These are phyloP conservation scores for Solea solea DNA, from an alignment of 2,113 vertebrate species.

Conservation along the genomic window DNA sequence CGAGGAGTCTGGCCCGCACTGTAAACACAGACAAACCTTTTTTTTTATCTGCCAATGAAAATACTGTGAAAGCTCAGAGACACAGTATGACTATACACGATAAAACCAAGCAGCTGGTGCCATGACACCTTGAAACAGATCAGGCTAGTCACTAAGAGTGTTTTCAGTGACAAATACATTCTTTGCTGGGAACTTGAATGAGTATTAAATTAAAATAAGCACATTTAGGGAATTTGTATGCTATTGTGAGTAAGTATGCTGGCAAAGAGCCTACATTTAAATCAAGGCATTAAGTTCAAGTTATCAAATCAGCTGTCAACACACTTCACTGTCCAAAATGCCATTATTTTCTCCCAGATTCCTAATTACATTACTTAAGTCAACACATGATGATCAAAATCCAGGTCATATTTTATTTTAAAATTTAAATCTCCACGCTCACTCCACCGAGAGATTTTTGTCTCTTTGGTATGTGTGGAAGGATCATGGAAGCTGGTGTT, in stretches of 20 bases:
- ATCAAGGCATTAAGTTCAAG: not conserved
- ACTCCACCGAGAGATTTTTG: conserved; percentile 41
- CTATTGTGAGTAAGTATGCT: not conserved
- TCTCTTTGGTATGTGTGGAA: conserved; percentile 68
- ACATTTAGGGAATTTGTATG: too few species aligned
- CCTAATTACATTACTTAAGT: not conserved
- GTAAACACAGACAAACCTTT: conserved; percentile 42
- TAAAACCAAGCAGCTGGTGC: too few species aligned
- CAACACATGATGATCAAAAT: conserved; percentile 23
- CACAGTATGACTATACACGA: too few species aligned
- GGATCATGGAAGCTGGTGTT: conserved; percentile 21
- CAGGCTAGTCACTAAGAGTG: not conserved
- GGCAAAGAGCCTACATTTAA: not conserved
- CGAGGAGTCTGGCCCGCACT: conserved; percentile 95
- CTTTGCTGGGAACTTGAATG: too few species aligned
- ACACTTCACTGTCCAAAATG: not conserved
- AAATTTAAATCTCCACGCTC: conserved; percentile 51
- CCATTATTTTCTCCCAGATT: not conserved
- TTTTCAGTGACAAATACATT: too few species aligned
- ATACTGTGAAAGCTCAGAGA: not conserved
- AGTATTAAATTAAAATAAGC: too few species aligned
- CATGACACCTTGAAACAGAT: not conserved
- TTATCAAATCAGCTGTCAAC: not conserved
- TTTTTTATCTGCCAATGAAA: not conserved
- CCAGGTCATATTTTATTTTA: conserved; percentile 42